Conservation (phyloP, 35 echinoderm and acorn worm genomes). For the Strongylocentrotus purpuratus region DNA sequence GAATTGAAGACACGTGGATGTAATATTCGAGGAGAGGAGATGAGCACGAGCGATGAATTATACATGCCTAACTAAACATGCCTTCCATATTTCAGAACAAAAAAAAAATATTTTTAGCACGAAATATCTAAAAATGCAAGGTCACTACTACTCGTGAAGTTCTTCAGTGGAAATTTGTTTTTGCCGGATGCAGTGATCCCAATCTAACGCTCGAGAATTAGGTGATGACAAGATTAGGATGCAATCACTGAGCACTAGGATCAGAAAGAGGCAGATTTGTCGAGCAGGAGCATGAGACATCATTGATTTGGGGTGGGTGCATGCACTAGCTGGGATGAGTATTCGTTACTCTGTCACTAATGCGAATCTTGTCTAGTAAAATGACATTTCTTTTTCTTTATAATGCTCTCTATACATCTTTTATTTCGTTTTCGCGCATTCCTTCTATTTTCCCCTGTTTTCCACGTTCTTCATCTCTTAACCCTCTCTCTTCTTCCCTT, state of each 20-base stretch:
- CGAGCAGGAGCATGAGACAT: background rate
- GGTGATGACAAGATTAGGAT: background rate
- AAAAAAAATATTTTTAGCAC: background rate
- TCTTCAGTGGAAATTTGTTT: background rate
- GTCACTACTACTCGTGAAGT: background rate
- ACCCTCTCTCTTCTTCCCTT: no score
- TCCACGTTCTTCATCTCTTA: no score
- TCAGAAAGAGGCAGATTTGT: background rate
- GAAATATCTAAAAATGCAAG: background rate
- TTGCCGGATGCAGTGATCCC: background rate
- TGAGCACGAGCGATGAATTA: background rate
- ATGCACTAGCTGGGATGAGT: background rate
- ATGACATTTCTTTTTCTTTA: background rate
- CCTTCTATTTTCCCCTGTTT: no score
- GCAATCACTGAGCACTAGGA: background rate
- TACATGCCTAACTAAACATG: background rate
- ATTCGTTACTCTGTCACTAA: background rate
- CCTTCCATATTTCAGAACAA: background rate
- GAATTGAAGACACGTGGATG: no score
- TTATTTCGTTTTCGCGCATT: no score
- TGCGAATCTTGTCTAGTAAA: background rate
- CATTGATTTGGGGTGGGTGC: background rate
- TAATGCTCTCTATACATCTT: no score
- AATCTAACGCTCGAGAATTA: background rate
- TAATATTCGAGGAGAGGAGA: no score